phyloP scores from a whole-genome alignment of 2,113 vertebrate species.

The Notarius lentiginosus region DNA sequence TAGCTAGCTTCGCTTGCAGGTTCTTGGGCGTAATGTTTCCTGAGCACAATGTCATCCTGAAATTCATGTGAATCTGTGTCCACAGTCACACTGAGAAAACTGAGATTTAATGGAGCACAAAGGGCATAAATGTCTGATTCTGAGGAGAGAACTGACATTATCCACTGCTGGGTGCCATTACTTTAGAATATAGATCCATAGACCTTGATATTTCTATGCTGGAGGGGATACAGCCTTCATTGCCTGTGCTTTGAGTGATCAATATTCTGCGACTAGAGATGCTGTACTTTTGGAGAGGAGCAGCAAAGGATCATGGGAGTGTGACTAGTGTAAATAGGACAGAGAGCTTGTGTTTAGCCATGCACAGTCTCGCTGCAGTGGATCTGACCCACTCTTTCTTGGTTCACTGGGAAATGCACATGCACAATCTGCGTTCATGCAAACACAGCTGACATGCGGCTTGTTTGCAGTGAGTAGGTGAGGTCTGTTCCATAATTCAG shows the following conservation, averaged over 20 bases:
- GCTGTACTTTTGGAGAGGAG: conserved; percentile 7
- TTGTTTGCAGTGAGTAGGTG: conserved; percentile 32
- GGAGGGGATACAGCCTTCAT: not conserved
- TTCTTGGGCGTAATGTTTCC: not conserved
- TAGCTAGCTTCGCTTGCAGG: not conserved
- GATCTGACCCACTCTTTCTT: conserved; percentile 26
- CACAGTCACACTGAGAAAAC: not conserved
- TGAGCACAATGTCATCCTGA: not conserved
- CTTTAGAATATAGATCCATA: not conserved
- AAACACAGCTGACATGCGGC: conserved; percentile 31
- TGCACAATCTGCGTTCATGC: not conserved
- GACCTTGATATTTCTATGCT: not conserved
- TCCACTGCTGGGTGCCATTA: not conserved
- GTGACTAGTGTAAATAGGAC: conserved; percentile 41
- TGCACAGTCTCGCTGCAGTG: conserved; percentile 5
- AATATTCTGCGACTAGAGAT: not conserved
- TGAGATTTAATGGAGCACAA: not conserved
- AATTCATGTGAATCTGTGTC: not conserved
- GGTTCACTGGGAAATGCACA: conserved; percentile 49
- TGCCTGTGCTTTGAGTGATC: conserved; percentile 16
- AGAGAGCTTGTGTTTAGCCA: conserved; percentile 47
- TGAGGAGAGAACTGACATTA: not conserved
- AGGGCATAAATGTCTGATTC: not conserved
- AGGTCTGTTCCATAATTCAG: conserved; percentile 4
- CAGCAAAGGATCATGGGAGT: conserved; percentile 45